These are phyloP conservation scores for Mola mola DNA, from an alignment of 2,113 vertebrate species.

Conservation along the genomic window DNA sequence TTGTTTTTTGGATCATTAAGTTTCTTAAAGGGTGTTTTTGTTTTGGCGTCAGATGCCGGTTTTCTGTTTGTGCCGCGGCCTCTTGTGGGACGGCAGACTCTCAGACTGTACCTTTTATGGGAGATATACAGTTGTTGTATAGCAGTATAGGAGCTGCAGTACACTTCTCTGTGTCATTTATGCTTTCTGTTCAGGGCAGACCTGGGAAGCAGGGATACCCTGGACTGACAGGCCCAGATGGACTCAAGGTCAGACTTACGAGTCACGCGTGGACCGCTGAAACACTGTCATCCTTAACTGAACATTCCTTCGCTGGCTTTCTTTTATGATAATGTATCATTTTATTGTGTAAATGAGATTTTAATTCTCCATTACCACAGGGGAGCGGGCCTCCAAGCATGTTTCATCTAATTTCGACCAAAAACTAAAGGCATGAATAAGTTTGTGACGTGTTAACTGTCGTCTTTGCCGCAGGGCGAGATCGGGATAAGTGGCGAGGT, in stretches of 20 bases:
- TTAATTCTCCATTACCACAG: slow-evolving; percentile 55
- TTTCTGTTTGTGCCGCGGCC: slow-evolving; percentile 18
- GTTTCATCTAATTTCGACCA: slow-evolving; percentile 40
- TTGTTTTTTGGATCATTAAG: slow-evolving; percentile 52
- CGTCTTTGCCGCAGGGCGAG: slow-evolving; percentile 86
- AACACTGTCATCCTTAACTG: slow-evolving; percentile 45
- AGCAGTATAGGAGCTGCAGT: slow-evolving; percentile 24
- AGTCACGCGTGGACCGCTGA: slow-evolving; percentile 1
- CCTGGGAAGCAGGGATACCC: slow-evolving; percentile 90
- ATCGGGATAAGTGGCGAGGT: slow-evolving; percentile 87
- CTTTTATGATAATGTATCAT: slow-evolving; percentile 53
- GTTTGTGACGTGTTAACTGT: slow-evolving; percentile 69
- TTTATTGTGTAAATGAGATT: slow-evolving; percentile 63
- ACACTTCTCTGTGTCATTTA: slow-evolving; percentile 68
- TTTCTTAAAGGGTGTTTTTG: slow-evolving; percentile 32
- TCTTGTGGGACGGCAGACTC: slow-evolving; percentile 18
- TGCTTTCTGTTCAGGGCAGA: slow-evolving; percentile 88
- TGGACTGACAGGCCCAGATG: slow-evolving; percentile 88
- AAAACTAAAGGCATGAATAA: slow-evolving; percentile 51
- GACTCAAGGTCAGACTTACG: slow-evolving; percentile 87
- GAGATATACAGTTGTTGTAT: slow-evolving; percentile 11
- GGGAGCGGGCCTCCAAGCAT: slow-evolving; percentile 41
- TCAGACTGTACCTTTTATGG: slow-evolving; percentile 13
- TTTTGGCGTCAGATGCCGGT: slow-evolving; percentile 30
- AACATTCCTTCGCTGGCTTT: slow-evolving; percentile 35